phyloP scores from a whole-genome alignment of 2,113 vertebrate genomes.

The Colaptes auratus region DNA sequence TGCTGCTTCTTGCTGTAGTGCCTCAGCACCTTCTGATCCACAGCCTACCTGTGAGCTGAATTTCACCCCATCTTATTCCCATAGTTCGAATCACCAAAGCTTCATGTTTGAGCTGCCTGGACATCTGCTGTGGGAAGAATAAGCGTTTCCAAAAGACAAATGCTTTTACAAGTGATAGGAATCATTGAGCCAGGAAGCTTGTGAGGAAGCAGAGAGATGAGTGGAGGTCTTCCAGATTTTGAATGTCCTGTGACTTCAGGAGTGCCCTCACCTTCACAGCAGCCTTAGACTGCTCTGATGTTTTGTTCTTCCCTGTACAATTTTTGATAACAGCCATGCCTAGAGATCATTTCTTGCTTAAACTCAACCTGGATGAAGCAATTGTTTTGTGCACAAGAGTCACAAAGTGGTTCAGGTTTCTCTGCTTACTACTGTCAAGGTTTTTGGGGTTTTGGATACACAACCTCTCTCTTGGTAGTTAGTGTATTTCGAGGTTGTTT shows the following conservation, averaged over 20 bases:
- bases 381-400: not conserved
- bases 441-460: not conserved
- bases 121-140: not conserved
- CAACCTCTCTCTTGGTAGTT: not conserved
- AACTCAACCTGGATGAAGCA: not conserved
- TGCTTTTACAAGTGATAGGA: not conserved
- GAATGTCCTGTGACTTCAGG: not conserved
- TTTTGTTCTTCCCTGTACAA: not conserved
- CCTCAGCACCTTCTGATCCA: not conserved
- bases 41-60: not conserved
- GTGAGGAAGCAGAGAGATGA: not conserved
- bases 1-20: not conserved
- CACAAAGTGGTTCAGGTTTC: not conserved
- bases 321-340: not conserved
- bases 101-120: not conserved
- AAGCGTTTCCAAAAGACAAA: not conserved
- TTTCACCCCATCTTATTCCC: not conserved
- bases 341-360: not conserved
- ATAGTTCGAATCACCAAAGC: not conserved
- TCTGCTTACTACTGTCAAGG: not conserved
- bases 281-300: not conserved
- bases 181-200: not conserved
- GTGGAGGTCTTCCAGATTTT: not conserved
- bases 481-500: not conserved
- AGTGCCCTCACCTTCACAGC: fast-evolving